Conservation (phyloP, 2,888 invertebrate genomes). For the Scaptomyza cyrtandrae region DNA sequence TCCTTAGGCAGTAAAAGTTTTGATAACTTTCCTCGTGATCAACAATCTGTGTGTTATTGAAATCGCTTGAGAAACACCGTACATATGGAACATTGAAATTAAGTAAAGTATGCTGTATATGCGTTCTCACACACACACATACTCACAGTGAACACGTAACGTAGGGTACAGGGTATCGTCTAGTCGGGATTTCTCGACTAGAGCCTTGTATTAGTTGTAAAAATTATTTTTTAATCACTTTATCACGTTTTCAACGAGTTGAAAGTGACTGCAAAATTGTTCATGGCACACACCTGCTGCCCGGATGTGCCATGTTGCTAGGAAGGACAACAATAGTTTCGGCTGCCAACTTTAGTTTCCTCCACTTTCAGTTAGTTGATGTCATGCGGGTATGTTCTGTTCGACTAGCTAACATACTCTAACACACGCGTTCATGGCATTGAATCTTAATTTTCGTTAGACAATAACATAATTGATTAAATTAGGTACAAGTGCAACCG, state of each 20-base stretch:
- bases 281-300: conserved; percentile 71
- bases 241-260: conserved; percentile 69
- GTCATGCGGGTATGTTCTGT: conserved; percentile 23
- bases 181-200: too few species aligned
- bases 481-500: conserved; percentile 78
- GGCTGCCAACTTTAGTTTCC: conserved; percentile 1
- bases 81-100: too few species aligned
- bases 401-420: conserved; percentile 10
- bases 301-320: conserved; percentile 37
- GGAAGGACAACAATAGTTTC: conserved; percentile 52
- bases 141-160: too few species aligned
- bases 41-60: too few species aligned
- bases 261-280: conserved; percentile 53
- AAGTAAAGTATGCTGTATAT: too few species aligned
- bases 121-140: too few species aligned
- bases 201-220: conserved; percentile 59
- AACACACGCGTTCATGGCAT: conserved; percentile 55
- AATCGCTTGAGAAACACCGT: too few species aligned
- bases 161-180: too few species aligned
- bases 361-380: conserved; percentile 8
- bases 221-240: conserved; percentile 80
- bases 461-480: conserved; percentile 79
- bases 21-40: too few species aligned
- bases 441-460: conserved; percentile 73
- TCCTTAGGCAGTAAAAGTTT: too few species aligned